Evolutionary conservation across 2,797 vertebrate genomes (phyloP), one percentile per base, ranked within the genome.

Genomic region (Syngnathus acus): DNA sequence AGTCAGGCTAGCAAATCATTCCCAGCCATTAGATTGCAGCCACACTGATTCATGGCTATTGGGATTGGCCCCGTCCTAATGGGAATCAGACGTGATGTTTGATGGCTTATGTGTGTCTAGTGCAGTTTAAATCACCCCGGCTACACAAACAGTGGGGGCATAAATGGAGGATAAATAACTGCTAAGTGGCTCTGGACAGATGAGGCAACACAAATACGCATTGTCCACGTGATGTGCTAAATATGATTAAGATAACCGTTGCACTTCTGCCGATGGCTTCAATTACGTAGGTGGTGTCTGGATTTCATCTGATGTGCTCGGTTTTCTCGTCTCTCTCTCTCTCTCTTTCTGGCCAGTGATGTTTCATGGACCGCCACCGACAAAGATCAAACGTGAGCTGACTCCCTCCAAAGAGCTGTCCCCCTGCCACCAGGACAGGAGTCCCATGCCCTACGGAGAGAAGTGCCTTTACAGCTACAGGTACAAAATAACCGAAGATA

Each of bases 391-490:
- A 82, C 90, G 95, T 63, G 96, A 98, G 88, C 88, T 93, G 82
- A 94, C 92, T 81, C 92, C 94, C 23, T 93, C 94, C 81, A 93
- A 92, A 3, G 94, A 95, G 81, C 87, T 94, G 72, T 95, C 94
- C 0, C 93, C 94, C 79, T 98, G 96, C 78, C 93, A 91, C 83
- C 95, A 94, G 7, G 92, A 96, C 83, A 89, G 93, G 89, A 92
- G 91, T 87, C 92, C 94, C 59, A 92, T 93, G 83, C 90, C 88
- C 87, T 98, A 95, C 61, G 92, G 93, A 92, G 95, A 98, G 90
- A 98, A 98, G 95, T 98, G 96, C 96, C 96, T 98, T 94, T 98
- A 97, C 93, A 98, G 94, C 90, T 96, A 95, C 92, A 98, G 96
- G 96, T 98, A 63, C 39, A 23, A 16, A 13, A 62, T 6, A 8